Conservation (phyloP, 2,113 vertebrate genomes). For the Chelonoidis abingdonii region DNA sequence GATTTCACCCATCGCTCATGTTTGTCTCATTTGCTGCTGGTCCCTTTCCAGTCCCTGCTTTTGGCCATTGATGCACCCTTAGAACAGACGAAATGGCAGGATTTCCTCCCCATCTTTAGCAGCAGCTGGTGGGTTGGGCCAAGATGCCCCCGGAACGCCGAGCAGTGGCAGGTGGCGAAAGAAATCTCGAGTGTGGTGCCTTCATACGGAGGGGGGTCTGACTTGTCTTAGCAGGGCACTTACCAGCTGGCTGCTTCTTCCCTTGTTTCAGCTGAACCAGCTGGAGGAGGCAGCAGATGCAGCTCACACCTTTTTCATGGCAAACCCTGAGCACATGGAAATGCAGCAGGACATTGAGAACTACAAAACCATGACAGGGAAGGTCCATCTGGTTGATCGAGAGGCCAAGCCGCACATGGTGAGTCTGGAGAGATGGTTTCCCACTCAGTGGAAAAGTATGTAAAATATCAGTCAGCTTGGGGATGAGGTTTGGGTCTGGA, state of each 20-base stretch:
- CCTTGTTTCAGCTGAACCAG: conserved; percentile 84
- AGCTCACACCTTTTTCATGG: conserved; percentile 96
- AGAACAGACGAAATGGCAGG: background rate
- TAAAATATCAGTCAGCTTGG: background rate
- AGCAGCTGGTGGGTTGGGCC: background rate
- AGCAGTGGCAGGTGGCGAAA: background rate
- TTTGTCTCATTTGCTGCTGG: background rate
- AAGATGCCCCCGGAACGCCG: too few relatives aligned
- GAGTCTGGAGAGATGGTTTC: background rate
- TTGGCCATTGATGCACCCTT: background rate
- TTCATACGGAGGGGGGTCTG: too few relatives aligned
- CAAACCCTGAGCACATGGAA: conserved; percentile 97
- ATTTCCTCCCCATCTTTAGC: too few relatives aligned
- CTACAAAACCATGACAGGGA: conserved; percentile 83
- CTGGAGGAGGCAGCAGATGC: conserved; percentile 91
- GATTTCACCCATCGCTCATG: background rate
- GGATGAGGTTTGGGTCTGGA: background rate
- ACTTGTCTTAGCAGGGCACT: background rate
- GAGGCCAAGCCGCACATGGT: conserved; percentile 92
- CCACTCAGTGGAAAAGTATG: too few relatives aligned
- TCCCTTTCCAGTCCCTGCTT: background rate
- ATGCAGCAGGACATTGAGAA: conserved; percentile 90
- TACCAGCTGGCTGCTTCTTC: background rate
- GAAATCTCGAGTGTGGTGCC: background rate
- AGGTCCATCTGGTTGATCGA: conserved; percentile 82